These are phyloP conservation scores for Leptinotarsa juncta DNA, from an alignment of 2,888 invertebrate species.

Conservation along the genomic window DNA sequence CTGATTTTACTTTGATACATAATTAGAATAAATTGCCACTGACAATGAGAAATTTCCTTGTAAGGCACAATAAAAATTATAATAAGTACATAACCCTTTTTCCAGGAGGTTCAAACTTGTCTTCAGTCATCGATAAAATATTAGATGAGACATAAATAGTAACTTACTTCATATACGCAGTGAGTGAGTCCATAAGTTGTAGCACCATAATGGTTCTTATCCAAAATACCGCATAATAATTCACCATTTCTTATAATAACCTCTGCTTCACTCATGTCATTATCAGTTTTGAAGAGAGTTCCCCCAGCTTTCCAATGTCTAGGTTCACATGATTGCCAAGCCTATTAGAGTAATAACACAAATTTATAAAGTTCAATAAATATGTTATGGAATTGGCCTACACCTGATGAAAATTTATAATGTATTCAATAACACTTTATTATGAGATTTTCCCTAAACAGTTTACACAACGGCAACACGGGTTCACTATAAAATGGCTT, in stretches of 20 bases:
- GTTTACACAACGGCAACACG: too few relatives aligned
- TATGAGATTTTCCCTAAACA: too few relatives aligned
- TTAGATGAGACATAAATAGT: background rate
- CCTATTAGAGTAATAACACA: conserved; percentile 58
- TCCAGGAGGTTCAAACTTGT: too few relatives aligned
- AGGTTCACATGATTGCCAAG: conserved; percentile 72
- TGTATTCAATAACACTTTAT: too few relatives aligned
- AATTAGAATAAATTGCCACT: too few relatives aligned
- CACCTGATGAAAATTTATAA: too few relatives aligned
- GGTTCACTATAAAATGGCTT: too few relatives aligned
- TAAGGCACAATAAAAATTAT: too few relatives aligned
- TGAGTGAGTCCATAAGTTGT: conserved; percentile 95
- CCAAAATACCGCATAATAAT: conserved; percentile 89
- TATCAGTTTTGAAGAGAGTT: conserved; percentile 68
- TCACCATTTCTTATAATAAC: conserved; percentile 91
- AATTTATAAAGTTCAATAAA: background rate
- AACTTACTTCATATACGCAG: conserved; percentile 85
- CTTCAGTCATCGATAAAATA: background rate
- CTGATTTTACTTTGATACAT: too few relatives aligned
- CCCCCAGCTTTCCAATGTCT: conserved; percentile 77
- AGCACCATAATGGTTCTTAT: conserved; percentile 97
- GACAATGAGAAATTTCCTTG: too few relatives aligned
- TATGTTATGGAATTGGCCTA: background rate
- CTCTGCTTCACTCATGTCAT: conserved; percentile 88
- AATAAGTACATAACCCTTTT: too few relatives aligned